A percentile compares a stretch with the other conserved stretches of the same genome.
Conservation (phyloP, 2,113 vertebrate species). For the Sula dactylatra region DNA sequence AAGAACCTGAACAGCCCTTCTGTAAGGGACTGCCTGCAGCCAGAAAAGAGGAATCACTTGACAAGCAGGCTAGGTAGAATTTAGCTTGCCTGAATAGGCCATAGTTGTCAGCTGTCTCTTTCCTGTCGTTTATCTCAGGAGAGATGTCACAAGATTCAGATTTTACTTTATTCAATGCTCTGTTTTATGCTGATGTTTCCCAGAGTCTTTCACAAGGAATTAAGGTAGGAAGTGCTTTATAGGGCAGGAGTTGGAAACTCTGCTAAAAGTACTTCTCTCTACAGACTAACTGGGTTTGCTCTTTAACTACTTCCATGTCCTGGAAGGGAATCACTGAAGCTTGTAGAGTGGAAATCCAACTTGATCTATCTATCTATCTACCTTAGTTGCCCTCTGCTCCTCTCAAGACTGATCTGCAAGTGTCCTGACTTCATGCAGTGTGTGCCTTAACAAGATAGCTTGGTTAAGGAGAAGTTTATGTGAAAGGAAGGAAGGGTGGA, state of each 20-base stretch:
- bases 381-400: not conserved
- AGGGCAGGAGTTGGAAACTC: constrained; percentile 26
- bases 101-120: constrained; percentile 54
- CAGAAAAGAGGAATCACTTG: constrained; percentile 10
- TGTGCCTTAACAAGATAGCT: not conserved
- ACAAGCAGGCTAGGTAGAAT: constrained; percentile 23
- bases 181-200: constrained; percentile 41
- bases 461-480: not conserved
- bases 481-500: not conserved
- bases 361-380: not conserved
- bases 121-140: constrained; percentile 29
- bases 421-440: not conserved
- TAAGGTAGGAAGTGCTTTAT: constrained; percentile 23
- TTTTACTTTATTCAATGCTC: constrained; percentile 32
- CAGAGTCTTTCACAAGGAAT: constrained; percentile 54
- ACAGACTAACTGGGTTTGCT: not conserved
- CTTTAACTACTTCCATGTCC: not conserved
- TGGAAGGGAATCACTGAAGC: not conserved
- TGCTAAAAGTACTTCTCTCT: not conserved
- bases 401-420: not conserved
- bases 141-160: constrained; percentile 62
- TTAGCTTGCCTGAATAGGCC: constrained; percentile 45
- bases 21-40: not conserved
- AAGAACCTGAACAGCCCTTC: not conserved
- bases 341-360: not conserved